phyloP scores from a whole-genome alignment of 2,113 vertebrate species.

The Amphiprion ocellaris region DNA sequence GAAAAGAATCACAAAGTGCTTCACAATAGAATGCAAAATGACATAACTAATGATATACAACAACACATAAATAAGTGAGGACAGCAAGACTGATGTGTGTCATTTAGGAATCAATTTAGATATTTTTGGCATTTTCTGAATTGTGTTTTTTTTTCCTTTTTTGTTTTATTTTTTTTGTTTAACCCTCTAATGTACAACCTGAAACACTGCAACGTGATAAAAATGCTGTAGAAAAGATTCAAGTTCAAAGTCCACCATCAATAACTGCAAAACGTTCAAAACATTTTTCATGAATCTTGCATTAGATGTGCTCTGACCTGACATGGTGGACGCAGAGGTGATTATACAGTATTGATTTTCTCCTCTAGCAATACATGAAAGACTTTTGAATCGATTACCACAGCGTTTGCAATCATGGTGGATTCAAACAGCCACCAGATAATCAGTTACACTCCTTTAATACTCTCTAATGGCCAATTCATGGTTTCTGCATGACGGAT shows the following conservation, averaged over 20 bases:
- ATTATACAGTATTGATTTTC: not conserved
- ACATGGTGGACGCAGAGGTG: conserved; percentile 1
- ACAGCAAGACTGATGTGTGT: not conserved
- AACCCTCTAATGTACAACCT: not conserved
- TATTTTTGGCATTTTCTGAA: not conserved
- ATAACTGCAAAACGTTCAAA: not conserved
- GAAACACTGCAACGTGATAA: not conserved
- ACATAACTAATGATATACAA: too few species aligned
- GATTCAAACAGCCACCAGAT: not conserved
- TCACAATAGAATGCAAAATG: too few species aligned
- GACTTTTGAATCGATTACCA: not conserved
- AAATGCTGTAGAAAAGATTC: not conserved
- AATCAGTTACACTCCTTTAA: conserved; percentile 14
- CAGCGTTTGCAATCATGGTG: not conserved
- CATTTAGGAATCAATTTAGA: not conserved
- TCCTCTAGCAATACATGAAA: not conserved
- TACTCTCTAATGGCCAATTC: not conserved
- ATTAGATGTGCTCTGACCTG: conserved; percentile 10
- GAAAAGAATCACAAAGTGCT: too few species aligned
- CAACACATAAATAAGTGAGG: conserved; percentile 10
- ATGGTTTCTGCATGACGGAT: not conserved
- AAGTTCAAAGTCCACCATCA: not conserved
- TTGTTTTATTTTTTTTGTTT: too few species aligned
- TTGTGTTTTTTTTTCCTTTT: too few species aligned
- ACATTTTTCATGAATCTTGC: not conserved